Evolutionary conservation across 2,797 vertebrate genomes (phyloP).

Genomic region (Oophaga sylvatica): DNA sequence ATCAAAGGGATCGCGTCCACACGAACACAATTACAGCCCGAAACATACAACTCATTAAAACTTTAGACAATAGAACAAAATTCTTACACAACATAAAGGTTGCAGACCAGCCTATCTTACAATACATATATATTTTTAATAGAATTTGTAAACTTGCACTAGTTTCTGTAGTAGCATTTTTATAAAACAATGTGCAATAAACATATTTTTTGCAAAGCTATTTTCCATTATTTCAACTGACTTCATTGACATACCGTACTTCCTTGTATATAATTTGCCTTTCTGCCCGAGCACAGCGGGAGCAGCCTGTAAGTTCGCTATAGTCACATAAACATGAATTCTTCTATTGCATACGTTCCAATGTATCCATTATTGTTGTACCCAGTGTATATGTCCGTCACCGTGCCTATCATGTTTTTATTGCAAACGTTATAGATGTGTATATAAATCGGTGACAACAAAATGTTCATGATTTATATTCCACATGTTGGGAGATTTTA

Average conservation of each 20-base stretch:
- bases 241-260: background rate
- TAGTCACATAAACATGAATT: background rate
- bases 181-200: conserved; percentile 47
- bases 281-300: background rate
- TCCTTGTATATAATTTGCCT: background rate
- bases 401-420: background rate
- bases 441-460: too few relatives aligned
- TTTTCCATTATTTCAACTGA: background rate
- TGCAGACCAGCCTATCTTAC: conserved; percentile 24
- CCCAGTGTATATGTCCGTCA: too few relatives aligned
- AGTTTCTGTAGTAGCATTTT: conserved; percentile 32
- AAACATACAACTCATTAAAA: conserved; percentile 9
- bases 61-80: conserved; percentile 32
- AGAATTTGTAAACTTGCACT: conserved; percentile 36
- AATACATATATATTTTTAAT: conserved; percentile 10
- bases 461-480: too few relatives aligned
- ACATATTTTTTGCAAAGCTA: background rate
- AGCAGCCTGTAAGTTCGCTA: background rate
- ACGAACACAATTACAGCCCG: background rate
- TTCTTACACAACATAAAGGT: background rate
- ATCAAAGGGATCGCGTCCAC: background rate
- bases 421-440: background rate
- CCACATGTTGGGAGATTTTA: too few relatives aligned
- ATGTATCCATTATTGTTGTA: too few relatives aligned
- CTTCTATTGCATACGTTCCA: background rate